These are phyloP conservation scores for Nicator chloris DNA, from an alignment of 2,113 vertebrate genomes.

Conservation along the genomic window DNA sequence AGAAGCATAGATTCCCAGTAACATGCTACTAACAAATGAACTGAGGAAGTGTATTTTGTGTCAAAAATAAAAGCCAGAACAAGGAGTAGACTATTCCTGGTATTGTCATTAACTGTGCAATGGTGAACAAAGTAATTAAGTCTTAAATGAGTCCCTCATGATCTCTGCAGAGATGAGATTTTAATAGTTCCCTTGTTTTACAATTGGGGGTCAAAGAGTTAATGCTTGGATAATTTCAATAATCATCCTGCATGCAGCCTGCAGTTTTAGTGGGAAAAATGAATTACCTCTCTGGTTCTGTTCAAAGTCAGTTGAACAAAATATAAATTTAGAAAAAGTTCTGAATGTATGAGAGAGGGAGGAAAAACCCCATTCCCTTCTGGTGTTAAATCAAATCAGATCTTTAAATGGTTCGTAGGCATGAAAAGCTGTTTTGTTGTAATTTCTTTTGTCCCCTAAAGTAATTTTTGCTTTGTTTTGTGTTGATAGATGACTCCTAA, in stretches of 20 bases:
- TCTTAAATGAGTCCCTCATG: neutral
- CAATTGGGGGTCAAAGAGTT: neutral
- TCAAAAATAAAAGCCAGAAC: neutral
- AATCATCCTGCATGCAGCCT: neutral
- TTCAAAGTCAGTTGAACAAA: neutral
- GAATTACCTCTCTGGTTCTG: neutral
- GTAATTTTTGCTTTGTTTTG: slow-evolving; percentile 22
- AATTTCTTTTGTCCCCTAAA: neutral
- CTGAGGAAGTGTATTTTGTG: neutral
- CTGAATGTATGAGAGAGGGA: neutral
- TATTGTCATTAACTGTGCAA: neutral
- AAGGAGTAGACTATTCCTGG: neutral
- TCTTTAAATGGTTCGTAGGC: neutral
- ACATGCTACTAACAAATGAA: neutral
- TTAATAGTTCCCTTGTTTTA: neutral
- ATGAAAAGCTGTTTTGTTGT: neutral
- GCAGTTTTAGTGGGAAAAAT: neutral
- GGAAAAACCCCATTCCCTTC: neutral
- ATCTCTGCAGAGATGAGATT: neutral
- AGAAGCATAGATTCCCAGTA: neutral
- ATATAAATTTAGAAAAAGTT: neutral
- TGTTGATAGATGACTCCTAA: slow-evolving; percentile 93
- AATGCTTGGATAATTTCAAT: neutral
- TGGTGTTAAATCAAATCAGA: neutral
- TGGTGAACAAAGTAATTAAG: neutral